Evolutionary conservation across 2,888 invertebrate species (phyloP), one percentile per base, ranked within the genome.

Genomic region (Rhabditoides inermis): DNA sequence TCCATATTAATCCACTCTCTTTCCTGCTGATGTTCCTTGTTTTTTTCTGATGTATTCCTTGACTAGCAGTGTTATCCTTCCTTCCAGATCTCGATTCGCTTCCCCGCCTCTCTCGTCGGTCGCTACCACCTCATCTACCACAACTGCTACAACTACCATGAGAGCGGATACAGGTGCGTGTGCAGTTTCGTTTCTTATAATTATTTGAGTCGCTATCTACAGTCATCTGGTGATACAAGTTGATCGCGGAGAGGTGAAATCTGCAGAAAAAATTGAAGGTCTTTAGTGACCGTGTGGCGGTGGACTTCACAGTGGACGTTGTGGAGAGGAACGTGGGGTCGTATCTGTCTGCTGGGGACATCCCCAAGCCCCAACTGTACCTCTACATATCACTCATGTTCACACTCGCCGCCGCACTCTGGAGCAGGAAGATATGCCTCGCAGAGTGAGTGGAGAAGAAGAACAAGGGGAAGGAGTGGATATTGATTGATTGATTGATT

Each of bases 51-150:
- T 32, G 32, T 32, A 10, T 32, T 32, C 15, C 15, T 32, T 32
- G 32, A 15, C 10, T 7, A 32, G 15, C 12, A 41, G 5, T 25
- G 15, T 5, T 15, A 5, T 26, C 15, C 28, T 37, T 35, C 42
- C 44, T 58, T 67, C 49, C 60, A 73, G 69, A 69, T 73, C 50
- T 68, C 69, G 23, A 63, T 72, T 30, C 63, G 70, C 10, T 73
- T 73, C 57, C 58, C 57, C 28, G 64, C 64, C 23, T 53, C 59
- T 26, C 61, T 70, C 70, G 88, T 90, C 78, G 95, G 95, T 0
- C 82, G 91, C 2, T 98, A 95, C 78, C 90, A 88, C 78, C 81
- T 98, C 45, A 90, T 88, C 77, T 92, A 92, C 77, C 91, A 94
- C 78, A 91, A 88, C 76, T 98, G 95, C 78, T 87, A 86, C 25